Percentiles rank a stretch among this genome's conserved stretches.
Conservation (phyloP, 2,797 vertebrate species). For the Epinephelus coioides region DNA sequence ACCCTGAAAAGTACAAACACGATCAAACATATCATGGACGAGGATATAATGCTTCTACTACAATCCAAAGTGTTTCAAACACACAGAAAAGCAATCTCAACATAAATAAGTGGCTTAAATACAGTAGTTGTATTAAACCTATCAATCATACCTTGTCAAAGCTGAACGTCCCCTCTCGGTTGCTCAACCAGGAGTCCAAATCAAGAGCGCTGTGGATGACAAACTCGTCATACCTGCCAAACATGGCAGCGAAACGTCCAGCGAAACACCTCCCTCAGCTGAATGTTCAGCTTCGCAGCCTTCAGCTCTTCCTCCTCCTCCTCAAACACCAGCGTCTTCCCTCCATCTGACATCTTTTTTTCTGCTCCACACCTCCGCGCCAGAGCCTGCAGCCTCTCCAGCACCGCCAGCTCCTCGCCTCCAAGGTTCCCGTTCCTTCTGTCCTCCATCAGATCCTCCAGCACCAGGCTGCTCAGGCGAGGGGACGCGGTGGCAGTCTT, state of each 20-base stretch:
- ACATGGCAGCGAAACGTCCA: slow-evolving; percentile 94
- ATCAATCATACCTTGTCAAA: slow-evolving; percentile 93
- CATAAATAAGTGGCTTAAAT: not conserved
- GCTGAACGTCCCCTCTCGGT: slow-evolving; percentile 95
- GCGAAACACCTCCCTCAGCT: slow-evolving; percentile 97
- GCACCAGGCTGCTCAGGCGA: slow-evolving; percentile 84
- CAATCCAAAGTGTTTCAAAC: not conserved
- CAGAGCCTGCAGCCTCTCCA: slow-evolving; percentile 93
- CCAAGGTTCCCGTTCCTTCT: slow-evolving; percentile 95
- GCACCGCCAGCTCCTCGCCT: slow-evolving; percentile 88
- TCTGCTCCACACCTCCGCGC: slow-evolving; percentile 86
- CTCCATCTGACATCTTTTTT: slow-evolving; percentile 54
- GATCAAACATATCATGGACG: not conserved
- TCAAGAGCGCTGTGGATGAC: slow-evolving; percentile 94
- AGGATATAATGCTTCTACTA: not conserved
- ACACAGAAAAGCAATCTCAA: not conserved
- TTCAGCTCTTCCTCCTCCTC: slow-evolving; percentile 87
- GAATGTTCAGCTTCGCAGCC: slow-evolving; percentile 92
- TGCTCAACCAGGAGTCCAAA: slow-evolving; percentile 96
- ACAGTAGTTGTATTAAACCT: not conserved
- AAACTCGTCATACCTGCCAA: slow-evolving; percentile 95
- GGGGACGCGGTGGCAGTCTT: slow-evolving; percentile 82
- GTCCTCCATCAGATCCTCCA: slow-evolving; percentile 94
- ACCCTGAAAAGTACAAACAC: slow-evolving; percentile 84
- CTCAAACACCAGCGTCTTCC: slow-evolving; percentile 71